Base-by-base conservation (phyloP, 92 coral and sea anemone species). In the Umimayanthus chanpuru region DNA sequence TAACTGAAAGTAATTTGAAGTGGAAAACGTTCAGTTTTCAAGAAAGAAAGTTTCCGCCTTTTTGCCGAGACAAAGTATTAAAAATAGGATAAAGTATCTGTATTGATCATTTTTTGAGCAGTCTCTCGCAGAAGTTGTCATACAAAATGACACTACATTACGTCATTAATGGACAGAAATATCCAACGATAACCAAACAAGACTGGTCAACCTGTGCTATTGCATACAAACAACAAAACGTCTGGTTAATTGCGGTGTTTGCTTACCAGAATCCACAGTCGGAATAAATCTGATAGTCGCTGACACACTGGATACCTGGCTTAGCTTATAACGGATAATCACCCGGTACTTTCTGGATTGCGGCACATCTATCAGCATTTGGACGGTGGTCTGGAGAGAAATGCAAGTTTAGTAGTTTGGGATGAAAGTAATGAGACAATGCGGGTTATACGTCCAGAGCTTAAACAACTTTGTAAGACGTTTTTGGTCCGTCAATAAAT, bases 301-400 rank as follows among this genome's bases (percentile, higher is more conserved):
- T 44, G 91, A 88, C 71, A 92, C 90, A 14, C 95, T 85, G 56
- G 77, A 50, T 26, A 86, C 76, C 53, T 91, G 93, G 61, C 84
- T 83, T 85, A 95, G 91, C 29, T 86, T 82, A 91, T 97, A 97
- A 80, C 96, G 94, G 76, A 97, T 86, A 75, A 97, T 89, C 87
- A 97, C 85, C 16, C 94, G 93, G 88, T 97, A 95, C 76, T 91
- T 94, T 61, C 93, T 93, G 44, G 99, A 93, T 61, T 92, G 94
- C 39, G 99, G 99, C 12, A 97, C 81, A 40, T 91, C 86, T 76
- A 96, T 92, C 71, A 93, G 74, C 81, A 94, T 56, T 76, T 95
- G 84, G 39, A 97, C 76, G 29, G 94, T 88, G 39, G 81, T 77
- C 99, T 95, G 85, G 40, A 20, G 41, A 26, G 81, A 47, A 7